Conservation (phyloP, 2,113 vertebrate genomes). For the Baryphthengus martii region DNA sequence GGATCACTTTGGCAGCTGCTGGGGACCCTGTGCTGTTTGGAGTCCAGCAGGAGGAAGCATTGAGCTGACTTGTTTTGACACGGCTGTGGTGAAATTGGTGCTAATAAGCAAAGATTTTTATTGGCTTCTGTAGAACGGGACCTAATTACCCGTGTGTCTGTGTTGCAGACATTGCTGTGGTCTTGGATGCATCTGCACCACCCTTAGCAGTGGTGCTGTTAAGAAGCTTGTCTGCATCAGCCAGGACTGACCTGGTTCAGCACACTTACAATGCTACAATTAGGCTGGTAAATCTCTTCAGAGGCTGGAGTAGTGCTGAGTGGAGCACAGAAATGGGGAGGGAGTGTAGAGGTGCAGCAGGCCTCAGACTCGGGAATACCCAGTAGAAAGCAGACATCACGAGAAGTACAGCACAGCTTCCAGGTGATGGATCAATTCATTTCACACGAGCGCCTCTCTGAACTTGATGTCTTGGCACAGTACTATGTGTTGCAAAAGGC, state of each 20-base stretch:
- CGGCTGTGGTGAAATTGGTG: neutral
- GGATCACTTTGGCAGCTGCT: neutral
- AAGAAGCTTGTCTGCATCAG: fast-evolving
- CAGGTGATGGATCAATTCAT: fast-evolving
- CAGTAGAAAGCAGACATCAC: neutral
- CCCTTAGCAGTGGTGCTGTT: neutral
- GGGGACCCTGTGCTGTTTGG: neutral
- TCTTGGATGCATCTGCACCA: neutral
- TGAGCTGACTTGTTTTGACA: neutral
- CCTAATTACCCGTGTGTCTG: neutral
- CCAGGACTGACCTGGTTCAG: neutral
- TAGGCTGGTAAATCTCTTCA: neutral
- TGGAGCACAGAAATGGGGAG: neutral
- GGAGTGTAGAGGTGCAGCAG: neutral
- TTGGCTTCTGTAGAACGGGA: neutral
- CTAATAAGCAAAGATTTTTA: neutral
- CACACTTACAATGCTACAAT: neutral
- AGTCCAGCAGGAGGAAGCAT: neutral
- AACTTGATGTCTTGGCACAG: neutral
- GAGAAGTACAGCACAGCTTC: neutral
- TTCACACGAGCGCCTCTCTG: neutral
- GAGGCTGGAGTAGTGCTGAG: too few relatives aligned
- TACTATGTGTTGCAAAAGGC: neutral
- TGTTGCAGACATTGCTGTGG: neutral
- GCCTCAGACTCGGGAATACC: fast-evolving